phyloP scores from a whole-genome alignment of 2,888 invertebrate genomes.

The Agrilus cyanescens region DNA sequence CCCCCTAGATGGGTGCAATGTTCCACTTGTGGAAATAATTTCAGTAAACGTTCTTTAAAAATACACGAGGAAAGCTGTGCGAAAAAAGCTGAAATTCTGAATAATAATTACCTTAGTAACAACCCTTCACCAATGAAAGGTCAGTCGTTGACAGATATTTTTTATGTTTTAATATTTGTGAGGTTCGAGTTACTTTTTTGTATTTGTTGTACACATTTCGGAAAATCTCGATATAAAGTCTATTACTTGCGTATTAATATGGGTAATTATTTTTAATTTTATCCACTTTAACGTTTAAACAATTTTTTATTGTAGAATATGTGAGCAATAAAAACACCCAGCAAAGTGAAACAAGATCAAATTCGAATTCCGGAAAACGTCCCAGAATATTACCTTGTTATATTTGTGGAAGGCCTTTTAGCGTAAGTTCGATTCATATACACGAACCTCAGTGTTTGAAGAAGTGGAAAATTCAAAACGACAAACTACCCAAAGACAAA shows the following conservation, averaged over 20 bases:
- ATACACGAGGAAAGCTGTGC: conserved; percentile 59
- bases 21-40: conserved; percentile 53
- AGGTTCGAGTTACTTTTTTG: too few species aligned
- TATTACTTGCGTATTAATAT: too few species aligned
- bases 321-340: too few species aligned
- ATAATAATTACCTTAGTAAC: too few species aligned
- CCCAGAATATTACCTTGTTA: conserved; percentile 42
- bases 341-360: not conserved
- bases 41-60: conserved; percentile 48
- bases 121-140: too few species aligned
- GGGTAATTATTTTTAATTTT: too few species aligned
- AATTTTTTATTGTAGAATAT: too few species aligned
- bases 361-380: conserved; percentile 14
- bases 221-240: too few species aligned
- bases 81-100: conserved; percentile 46
- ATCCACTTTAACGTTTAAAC: not conserved
- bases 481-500: conserved; percentile 42
- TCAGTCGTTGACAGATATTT: too few species aligned
- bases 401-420: conserved; percentile 53
- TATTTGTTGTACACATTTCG: too few species aligned
- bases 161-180: too few species aligned
- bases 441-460: conserved; percentile 57
- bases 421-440: conserved; percentile 46
- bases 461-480: conserved; percentile 52
- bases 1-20: conserved; percentile 38